These are phyloP conservation scores for Tachystola acroxantha DNA, from an alignment of 2,888 invertebrate species.

Conservation along the genomic window DNA sequence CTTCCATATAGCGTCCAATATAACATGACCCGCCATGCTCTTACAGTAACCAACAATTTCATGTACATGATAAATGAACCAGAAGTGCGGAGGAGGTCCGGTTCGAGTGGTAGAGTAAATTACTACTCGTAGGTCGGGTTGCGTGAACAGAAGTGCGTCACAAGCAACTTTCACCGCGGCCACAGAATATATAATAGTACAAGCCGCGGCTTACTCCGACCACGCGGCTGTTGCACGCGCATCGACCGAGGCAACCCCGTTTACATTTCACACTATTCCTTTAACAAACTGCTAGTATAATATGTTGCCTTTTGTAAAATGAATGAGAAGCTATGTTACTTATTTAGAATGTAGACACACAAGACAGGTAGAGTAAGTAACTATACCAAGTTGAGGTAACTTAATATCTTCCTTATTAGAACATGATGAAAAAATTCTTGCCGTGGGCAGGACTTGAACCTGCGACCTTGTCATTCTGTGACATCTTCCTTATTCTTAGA, in stretches of 20 bases:
- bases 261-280: conserved; percentile 17
- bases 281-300: not conserved
- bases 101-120: conserved; percentile 50
- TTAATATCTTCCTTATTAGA: too few species aligned
- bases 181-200: too few species aligned
- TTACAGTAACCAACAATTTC: conserved; percentile 29
- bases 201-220: conserved; percentile 26
- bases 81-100: conserved; percentile 36
- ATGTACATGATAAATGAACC: conserved; percentile 33
- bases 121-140: conserved; percentile 46
- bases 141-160: conserved; percentile 68
- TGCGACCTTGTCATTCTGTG: too few species aligned
- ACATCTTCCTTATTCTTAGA: too few species aligned
- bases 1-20: conserved; percentile 40
- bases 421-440: too few species aligned
- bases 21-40: conserved; percentile 38
- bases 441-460: too few species aligned
- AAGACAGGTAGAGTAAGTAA: too few species aligned
- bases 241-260: conserved; percentile 25
- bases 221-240: conserved; percentile 25
- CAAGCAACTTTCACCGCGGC: conserved; percentile 71
- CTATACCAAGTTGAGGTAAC: too few species aligned
- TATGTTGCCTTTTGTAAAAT: too few species aligned
- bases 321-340: too few species aligned
- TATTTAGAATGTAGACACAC: too few species aligned